These are phyloP conservation scores for Lithosia quadra DNA, from an alignment of 2,888 invertebrate genomes.

Conservation along the genomic window DNA sequence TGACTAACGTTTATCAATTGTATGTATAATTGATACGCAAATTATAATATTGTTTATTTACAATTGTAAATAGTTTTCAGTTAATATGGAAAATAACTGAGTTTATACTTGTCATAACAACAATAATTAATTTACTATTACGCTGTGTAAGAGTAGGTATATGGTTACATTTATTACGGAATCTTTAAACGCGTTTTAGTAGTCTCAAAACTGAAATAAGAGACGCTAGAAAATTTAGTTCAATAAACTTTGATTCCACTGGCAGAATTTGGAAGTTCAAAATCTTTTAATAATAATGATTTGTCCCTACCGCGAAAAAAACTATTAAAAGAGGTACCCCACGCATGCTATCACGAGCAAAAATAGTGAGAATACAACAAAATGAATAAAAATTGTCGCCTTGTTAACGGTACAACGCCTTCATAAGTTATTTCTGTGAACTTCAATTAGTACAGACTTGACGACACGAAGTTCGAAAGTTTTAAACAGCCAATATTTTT, in stretches of 20 bases:
- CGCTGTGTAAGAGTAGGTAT: background rate
- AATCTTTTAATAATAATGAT: too few species aligned
- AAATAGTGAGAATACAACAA: background rate
- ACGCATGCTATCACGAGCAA: background rate
- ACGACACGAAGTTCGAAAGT: background rate
- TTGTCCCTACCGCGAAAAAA: too few species aligned
- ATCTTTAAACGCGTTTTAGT: background rate
- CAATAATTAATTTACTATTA: background rate
- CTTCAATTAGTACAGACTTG: background rate
- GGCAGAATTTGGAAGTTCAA: too few species aligned
- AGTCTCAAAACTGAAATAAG: background rate
- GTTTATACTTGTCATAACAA: background rate
- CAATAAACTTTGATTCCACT: too few species aligned
- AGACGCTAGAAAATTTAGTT: too few species aligned
- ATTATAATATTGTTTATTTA: slow-evolving; percentile 22
- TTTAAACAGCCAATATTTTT: slow-evolving; percentile 8
- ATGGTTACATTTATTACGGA: background rate
- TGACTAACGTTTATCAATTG: slow-evolving; percentile 39
- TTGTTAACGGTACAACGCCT: background rate
- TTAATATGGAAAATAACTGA: background rate
- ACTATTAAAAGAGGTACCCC: too few species aligned
- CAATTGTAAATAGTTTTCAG: slow-evolving; percentile 6
- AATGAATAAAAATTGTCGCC: background rate
- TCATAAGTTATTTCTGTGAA: background rate
- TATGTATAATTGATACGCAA: slow-evolving; percentile 33